These are phyloP conservation scores for Campylomormyrus tamandua DNA, from an alignment of 2,113 vertebrate species.

Conservation along the genomic window DNA sequence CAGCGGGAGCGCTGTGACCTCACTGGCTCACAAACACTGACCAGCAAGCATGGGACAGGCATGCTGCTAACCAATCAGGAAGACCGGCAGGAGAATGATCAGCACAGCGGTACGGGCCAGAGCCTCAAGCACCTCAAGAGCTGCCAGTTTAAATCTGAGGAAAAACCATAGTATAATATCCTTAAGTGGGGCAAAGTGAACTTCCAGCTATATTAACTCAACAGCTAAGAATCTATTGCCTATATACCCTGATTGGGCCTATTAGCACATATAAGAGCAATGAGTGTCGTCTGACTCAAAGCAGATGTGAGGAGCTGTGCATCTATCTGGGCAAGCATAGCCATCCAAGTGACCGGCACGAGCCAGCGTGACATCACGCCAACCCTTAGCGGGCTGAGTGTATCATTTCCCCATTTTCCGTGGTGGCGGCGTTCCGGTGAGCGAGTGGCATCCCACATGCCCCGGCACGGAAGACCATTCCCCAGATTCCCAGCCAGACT, in stretches of 20 bases:
- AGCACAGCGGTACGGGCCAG: background rate
- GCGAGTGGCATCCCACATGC: background rate
- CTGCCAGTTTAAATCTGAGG: background rate
- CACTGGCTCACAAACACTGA: background rate
- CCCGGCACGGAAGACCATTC: slow-evolving; percentile 8
- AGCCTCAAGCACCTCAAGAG: background rate
- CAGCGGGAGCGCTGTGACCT: background rate
- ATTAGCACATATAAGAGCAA: background rate
- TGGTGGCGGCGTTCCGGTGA: background rate
- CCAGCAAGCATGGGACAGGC: background rate
- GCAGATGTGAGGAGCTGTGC: background rate
- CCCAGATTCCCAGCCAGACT: slow-evolving; percentile 46
- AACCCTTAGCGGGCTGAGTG: slow-evolving; percentile 17
- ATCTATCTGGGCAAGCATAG: slow-evolving; percentile 6
- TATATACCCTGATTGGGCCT: background rate
- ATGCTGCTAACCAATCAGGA: background rate
- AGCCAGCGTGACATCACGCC: slow-evolving; percentile 40
- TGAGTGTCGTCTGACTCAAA: background rate
- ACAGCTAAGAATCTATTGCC: background rate
- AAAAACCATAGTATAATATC: background rate
- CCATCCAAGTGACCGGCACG: slow-evolving; percentile 11
- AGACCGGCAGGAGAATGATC: background rate
- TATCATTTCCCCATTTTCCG: background rate
- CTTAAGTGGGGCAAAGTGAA: background rate
- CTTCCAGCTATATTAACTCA: background rate